Evolutionary conservation across 2,797 vertebrate genomes (phyloP).

Genomic region (Enteromius treurensis): DNA sequence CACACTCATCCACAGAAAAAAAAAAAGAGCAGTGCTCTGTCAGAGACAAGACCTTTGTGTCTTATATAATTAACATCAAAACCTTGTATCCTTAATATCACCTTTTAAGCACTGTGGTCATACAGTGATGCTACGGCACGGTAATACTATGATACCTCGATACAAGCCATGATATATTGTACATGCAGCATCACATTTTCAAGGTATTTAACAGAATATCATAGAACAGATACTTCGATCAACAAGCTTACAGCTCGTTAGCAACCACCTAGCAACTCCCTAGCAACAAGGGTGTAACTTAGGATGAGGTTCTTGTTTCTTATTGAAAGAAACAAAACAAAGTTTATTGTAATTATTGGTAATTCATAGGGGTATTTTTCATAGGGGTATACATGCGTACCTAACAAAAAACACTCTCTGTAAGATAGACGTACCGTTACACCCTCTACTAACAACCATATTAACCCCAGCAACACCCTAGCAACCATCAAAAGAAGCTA

Average conservation of each 20-base stretch:
- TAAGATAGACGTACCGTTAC: neutral
- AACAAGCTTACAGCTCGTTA: neutral
- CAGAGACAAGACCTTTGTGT: slow-evolving; percentile 55
- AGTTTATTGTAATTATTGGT: neutral
- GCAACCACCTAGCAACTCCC: neutral
- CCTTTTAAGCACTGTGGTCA: slow-evolving; percentile 24
- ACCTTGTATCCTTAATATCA: slow-evolving; percentile 21
- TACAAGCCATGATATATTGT: neutral
- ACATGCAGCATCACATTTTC: neutral
- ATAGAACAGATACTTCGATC: neutral
- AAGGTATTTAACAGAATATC: neutral
- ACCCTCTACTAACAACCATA: no score
- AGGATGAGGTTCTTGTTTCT: neutral
- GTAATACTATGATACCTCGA: neutral
- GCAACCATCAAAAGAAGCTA: neutral
- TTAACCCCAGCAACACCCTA: neutral
- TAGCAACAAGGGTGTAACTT: neutral
- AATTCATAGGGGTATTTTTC: neutral
- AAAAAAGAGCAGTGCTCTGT: slow-evolving; percentile 55
- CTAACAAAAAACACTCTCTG: neutral
- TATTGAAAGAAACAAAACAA: neutral
- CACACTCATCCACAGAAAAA: no score
- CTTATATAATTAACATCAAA: slow-evolving; percentile 45
- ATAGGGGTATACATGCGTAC: no score
- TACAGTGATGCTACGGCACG: neutral